Evolutionary conservation across 2,797 vertebrate genomes (phyloP), one percentile per base, ranked within the genome.

Genomic region (Ctenosaura bakeri): DNA sequence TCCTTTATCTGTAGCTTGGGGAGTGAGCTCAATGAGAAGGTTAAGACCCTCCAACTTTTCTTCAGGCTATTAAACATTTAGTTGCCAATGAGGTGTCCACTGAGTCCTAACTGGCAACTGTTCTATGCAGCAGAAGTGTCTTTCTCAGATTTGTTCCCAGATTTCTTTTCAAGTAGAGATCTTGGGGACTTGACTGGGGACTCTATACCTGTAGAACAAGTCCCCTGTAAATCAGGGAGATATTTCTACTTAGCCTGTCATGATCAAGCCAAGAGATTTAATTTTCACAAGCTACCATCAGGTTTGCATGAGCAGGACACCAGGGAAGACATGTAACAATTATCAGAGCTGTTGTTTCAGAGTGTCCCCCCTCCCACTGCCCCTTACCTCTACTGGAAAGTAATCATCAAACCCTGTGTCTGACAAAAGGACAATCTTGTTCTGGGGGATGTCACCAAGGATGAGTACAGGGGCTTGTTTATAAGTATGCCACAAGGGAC

Each of bases 401-500:
- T 69, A 91, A 26, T 95, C 90, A 0, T 76, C 64, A 88, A 97
- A 97, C 71, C 35, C 92, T 2, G 93, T 93, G 73, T 97, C 93
- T 0, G 95, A 95, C 10, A 97, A 4, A 32, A 97, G 69, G 32
- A 97, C 3, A 12, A 82, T 32, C 90, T 97, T 97, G 62, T 94
- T 91, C 2, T 91, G 9, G 0, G 92, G 69, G 73, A 97, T 90
- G 18, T 95, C 96, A 0, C 96, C 96, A 3, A 97, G 95, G 50
- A 97, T 95, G 16, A 96, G 71, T 69, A 97, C 96, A 0, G 97
- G 97, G 0, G 96, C 9, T 10, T 90, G 92, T 9, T 42, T 29
- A 52, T 89, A 1, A 0, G 95, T 96, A 59, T 62, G 46, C 96
- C 95, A 96, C 74, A 97, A 69, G 0, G 96, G 96, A n/a, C 94